Base-by-base conservation (phyloP, 92 coral and sea anemone genomes). In the Meandrina meandrites region DNA sequence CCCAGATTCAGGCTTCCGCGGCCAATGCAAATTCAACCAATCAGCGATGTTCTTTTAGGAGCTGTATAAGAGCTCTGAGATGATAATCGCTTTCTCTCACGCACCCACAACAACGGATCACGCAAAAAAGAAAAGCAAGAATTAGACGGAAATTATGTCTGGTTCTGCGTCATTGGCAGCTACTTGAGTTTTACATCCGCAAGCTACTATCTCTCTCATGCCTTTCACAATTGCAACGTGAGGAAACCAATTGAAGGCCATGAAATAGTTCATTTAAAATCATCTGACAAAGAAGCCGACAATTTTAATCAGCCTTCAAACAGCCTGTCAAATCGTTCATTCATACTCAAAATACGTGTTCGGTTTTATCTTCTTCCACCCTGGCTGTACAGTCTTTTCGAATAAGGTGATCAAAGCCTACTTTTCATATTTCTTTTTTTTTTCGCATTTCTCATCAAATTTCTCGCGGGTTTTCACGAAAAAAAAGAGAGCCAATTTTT, bases 1-100 rank as follows among this genome's bases (percentile, higher is more conserved):
- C 50, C 40, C 24, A 22, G 78, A 34, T 57, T 54, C 72, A 84
- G 87, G 64, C 87, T 56, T 75, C 80, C 79, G 57, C 87, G 87
- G 80, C 70, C 73, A 22, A 28, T 34, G 31, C 8, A 36, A 34
- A 67, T 54, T 73, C 56, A 31, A 31, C 86, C 86, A 82, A 82
- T 82, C 86, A 51, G 40, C 66, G 76, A 4, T 15, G 64, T 48
- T 28, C 60, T 48, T 40, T 32, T 81, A 45, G 68, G 40, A 31
- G 76, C 32, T 15, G 48, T 7, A 2, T 7, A 8, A 31, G 27
- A 70, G 21, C 75, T 57, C 8, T 35, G 3, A 8, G 18, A 32
- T 8, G 60, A 48, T 76, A 48, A 45, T 76, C 36, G 48, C 80
- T 28, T 36, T 30, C 28, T 36, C 24, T 54, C 57, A 37, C 84